phyloP scores from a whole-genome alignment of 2,797 vertebrate species.

The Falco concolor region DNA sequence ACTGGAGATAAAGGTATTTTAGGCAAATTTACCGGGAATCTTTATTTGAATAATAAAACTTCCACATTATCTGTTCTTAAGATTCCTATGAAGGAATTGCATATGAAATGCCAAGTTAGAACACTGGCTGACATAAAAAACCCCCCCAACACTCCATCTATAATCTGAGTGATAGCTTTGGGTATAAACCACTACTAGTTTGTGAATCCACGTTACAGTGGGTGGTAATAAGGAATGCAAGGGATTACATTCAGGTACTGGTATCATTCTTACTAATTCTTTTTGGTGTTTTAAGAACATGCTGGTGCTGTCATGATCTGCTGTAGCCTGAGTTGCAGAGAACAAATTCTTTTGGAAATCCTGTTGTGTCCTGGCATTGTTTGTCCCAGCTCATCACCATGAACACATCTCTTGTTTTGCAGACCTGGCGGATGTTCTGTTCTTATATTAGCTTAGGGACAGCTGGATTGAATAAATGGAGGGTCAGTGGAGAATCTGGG shows the following conservation, averaged over 20 bases:
- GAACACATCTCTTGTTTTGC: neutral
- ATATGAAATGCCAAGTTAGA: neutral
- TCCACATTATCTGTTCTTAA: neutral
- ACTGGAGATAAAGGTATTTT: neutral
- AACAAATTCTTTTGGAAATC: neutral
- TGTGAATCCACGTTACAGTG: neutral
- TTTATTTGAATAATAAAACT: neutral
- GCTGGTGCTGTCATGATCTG: neutral
- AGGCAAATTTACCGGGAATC: neutral
- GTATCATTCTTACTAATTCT: neutral
- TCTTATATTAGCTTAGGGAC: neutral
- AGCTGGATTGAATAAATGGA: neutral
- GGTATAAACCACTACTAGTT: neutral
- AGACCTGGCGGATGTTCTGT: neutral
- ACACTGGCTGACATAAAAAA: neutral
- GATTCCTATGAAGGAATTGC: neutral
- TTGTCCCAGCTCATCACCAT: neutral
- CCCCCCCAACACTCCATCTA: accelerated
- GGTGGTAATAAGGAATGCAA: neutral
- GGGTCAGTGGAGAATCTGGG: neutral
- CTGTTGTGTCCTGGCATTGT: neutral
- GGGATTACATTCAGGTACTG: neutral
- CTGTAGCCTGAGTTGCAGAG: neutral
- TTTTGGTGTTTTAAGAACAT: neutral
- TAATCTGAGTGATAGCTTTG: neutral